Evolutionary conservation across 2,113 vertebrate genomes (phyloP).

Genomic region (Paradoxurus hermaphroditus): DNA sequence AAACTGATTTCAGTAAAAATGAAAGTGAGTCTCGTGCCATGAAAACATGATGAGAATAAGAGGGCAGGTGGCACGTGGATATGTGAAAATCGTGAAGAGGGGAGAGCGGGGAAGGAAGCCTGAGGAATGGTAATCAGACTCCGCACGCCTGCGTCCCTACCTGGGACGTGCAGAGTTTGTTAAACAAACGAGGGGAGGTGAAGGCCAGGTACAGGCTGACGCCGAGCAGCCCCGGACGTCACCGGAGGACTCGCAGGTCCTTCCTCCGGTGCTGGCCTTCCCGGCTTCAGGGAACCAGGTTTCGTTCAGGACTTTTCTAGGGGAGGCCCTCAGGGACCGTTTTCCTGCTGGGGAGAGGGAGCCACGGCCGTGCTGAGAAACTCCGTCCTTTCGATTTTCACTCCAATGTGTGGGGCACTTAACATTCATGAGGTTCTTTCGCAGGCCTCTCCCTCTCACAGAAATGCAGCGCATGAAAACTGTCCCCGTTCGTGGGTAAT

Average conservation of each 20-base stretch:
- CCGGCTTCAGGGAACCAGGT: neutral
- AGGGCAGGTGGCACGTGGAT: neutral
- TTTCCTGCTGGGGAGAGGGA: neutral
- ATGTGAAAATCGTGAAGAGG: neutral
- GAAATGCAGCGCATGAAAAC: neutral
- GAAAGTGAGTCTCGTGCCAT: neutral
- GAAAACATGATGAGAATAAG: neutral
- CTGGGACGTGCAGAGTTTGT: neutral
- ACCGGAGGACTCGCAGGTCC: neutral
- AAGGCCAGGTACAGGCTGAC: neutral
- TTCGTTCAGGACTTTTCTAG: neutral
- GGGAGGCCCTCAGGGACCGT: no score
- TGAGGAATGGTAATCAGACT: neutral
- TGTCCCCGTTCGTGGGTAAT: neutral
- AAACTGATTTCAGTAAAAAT: neutral
- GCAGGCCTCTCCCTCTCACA: neutral
- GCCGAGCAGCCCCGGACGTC: rapidly evolving
- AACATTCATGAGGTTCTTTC: neutral
- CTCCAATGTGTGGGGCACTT: neutral
- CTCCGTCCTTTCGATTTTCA: neutral
- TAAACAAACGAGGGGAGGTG: neutral
- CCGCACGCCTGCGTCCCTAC: neutral
- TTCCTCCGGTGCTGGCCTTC: neutral
- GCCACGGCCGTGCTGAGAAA: neutral
- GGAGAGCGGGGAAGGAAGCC: neutral